Evolutionary conservation across 2,797 vertebrate species (phyloP).

Genomic region (Meda fulgida): DNA sequence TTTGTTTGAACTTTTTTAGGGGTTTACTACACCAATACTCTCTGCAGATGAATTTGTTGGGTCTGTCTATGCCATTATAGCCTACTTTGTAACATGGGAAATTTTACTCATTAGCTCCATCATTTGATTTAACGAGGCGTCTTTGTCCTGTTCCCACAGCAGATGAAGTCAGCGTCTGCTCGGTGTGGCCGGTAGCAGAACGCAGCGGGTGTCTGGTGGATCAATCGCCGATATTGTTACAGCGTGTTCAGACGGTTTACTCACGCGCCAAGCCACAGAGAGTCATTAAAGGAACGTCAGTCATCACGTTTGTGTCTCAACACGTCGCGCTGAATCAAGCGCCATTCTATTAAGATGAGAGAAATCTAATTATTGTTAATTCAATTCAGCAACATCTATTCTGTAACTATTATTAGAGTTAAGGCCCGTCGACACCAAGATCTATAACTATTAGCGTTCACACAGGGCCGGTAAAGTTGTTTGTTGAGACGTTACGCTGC

Average conservation of each 20-base stretch:
- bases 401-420: not conserved
- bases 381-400: constrained; percentile 44
- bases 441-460: not conserved
- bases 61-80: not conserved
- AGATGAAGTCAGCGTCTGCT: constrained; percentile 50
- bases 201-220: constrained; percentile 27
- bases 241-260: constrained; percentile 51
- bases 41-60: not conserved
- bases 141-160: constrained; percentile 41
- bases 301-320: constrained; percentile 21
- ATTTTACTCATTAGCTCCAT: constrained; percentile 44
- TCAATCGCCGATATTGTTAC: constrained; percentile 37
- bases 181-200: constrained; percentile 25
- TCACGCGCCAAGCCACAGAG: constrained; percentile 39
- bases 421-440: not conserved
- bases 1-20: not conserved
- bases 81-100: constrained; percentile 20
- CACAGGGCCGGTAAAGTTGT: too few species aligned
- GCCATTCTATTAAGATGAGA: not conserved
- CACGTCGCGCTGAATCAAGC: constrained; percentile 4
- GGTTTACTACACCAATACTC: not conserved
- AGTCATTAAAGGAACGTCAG: not conserved
- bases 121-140: constrained; percentile 36
- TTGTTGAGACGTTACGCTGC: too few species aligned
- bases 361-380: constrained; percentile 39